Evolutionary conservation across 2,797 vertebrate genomes (phyloP), one percentile per base, ranked within the genome.

Genomic region (Manis crassicaudata): DNA sequence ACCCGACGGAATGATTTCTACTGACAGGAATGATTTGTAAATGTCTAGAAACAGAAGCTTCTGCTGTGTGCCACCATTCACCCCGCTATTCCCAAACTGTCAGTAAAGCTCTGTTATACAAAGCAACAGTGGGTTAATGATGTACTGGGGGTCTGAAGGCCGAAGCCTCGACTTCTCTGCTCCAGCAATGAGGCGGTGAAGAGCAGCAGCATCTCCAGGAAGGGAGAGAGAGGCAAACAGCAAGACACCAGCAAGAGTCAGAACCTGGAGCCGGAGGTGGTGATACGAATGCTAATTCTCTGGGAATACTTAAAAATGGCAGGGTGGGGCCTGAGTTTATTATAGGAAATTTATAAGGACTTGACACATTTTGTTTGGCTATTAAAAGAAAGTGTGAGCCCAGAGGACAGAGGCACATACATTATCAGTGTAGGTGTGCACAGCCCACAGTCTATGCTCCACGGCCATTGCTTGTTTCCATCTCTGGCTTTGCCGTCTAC

Each of bases 381-480:
- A 23, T 43, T 67, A 79, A 83, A 70, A 21, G 6, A 14, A 84
- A 62, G 13, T 3, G 1, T 68, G 35, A 92, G 11, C 63, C 29
- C 52, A 83, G 56, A 77, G 73, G 29, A 73, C 32, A 6, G 7
- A 90, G 56, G 43, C 2, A 2, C 13, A 20, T 50, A 62, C 2
- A 5, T 25, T 25, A 35, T 2, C 6, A 0, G 27, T 16, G 3
- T 2, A n/a, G 20, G 5, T 11, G 37, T 32, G 0, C 6, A 58
- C 58, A 50, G 16, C 5, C 1, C 56, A 29, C 10, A 6, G 0
- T 25, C 14, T 9, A 46, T 1, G 5, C 14, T 67, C 14, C 4
- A 32, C 2, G 37, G 17, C n/a, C n/a, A 23, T 0, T 40, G 7
- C 35, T 54, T 32, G 27, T 35, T 89, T 93, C 56, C 23, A 50